Evolutionary conservation across 1,140 invertebrate species (phyloP).

Genomic region (Aplysia californica): DNA sequence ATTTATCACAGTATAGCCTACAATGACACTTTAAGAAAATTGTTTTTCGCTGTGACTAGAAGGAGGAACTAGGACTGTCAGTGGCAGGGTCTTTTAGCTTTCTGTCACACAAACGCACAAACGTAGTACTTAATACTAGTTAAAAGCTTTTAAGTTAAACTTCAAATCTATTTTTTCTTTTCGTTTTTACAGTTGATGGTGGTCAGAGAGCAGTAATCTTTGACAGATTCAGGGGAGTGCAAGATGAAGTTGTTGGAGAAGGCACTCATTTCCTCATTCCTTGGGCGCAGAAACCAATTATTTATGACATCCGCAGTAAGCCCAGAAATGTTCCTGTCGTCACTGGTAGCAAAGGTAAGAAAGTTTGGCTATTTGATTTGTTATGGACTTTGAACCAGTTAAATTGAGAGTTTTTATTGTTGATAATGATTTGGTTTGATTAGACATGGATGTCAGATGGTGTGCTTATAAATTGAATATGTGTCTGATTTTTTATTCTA

Average conservation of each 20-base stretch:
- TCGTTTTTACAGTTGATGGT: constrained; percentile 89
- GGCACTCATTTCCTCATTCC: constrained; percentile 99
- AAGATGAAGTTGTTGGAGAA: constrained; percentile 92
- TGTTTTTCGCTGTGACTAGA: background rate
- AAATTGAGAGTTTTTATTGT: too few relatives aligned
- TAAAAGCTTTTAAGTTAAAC: background rate
- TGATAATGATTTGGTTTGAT: too few relatives aligned
- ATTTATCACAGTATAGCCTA: too few relatives aligned
- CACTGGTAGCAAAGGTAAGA: constrained; percentile 95
- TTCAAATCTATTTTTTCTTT: background rate
- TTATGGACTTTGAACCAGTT: too few relatives aligned
- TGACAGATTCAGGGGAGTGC: constrained; percentile 96
- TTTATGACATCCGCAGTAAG: constrained; percentile 96
- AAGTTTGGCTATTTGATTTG: constrained; percentile 1
- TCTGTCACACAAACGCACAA: background rate
- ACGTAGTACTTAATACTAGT: background rate
- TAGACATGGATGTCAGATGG: too few relatives aligned
- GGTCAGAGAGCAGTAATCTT: constrained; percentile 99
- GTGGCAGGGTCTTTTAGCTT: background rate
- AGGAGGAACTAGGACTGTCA: constrained; percentile 1
- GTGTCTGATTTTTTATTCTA: too few relatives aligned
- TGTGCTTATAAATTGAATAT: too few relatives aligned
- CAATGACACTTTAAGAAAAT: background rate
- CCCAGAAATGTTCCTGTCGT: constrained; percentile 97
- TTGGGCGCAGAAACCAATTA: constrained; percentile 97